These are phyloP conservation scores for Macrobrachium nipponense DNA, from an alignment of 1,140 invertebrate genomes.

Conservation along the genomic window DNA sequence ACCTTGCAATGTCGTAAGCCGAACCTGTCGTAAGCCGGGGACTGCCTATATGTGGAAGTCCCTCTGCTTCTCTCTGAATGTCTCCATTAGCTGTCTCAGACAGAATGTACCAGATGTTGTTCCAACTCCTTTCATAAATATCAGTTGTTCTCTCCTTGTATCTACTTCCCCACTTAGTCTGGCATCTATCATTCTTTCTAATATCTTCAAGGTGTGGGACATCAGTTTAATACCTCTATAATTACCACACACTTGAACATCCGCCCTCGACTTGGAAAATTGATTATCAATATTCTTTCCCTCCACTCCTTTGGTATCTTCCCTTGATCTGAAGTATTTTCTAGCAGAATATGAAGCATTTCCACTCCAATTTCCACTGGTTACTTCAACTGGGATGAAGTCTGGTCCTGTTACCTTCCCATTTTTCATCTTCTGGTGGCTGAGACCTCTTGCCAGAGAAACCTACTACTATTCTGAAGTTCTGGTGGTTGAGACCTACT, in stretches of 20 bases:
- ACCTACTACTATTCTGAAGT: background rate
- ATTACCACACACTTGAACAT: background rate
- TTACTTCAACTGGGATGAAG: background rate
- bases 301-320: background rate
- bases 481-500: no score
- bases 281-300: background rate
- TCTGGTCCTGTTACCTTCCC: background rate
- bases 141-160: no score
- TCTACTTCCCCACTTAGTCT: background rate
- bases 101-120: no score
- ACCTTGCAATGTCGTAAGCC: no score
- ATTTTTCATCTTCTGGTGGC: background rate
- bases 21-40: no score
- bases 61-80: background rate
- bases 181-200: background rate
- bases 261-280: background rate
- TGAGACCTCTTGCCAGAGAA: background rate
- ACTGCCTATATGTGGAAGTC: no score
- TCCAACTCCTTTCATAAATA: no score
- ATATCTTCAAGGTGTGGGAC: conserved; percentile 5
- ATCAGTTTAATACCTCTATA: background rate
- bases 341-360: background rate
- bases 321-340: background rate
- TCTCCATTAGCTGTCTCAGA: no score
- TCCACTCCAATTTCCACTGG: background rate